A percentile compares a stretch with the other conserved stretches of the same genome.
Evolutionary conservation across 1,140 invertebrate genomes (phyloP).

Genomic region (Macrotrachela quadricornifera): DNA sequence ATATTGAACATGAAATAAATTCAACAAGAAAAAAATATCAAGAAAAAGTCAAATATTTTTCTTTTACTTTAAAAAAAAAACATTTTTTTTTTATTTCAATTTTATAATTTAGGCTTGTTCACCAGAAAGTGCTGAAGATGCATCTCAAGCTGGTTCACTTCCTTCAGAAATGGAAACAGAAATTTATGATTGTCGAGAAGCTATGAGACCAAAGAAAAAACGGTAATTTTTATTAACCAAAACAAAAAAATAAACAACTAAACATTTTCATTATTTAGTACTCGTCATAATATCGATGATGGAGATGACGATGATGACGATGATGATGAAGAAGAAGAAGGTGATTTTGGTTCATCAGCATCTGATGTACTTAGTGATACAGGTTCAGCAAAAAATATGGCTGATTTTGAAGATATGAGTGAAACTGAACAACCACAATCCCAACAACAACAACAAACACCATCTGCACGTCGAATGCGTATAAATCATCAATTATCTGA

Average conservation of each 20-base stretch:
- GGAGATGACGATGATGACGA: conserved; percentile 9
- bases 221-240: too few relatives aligned
- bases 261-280: background rate
- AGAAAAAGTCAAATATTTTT: too few relatives aligned
- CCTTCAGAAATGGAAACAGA: conserved; percentile 2
- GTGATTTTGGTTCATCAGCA: conserved; percentile 11
- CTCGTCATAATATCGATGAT: background rate
- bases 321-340: conserved; percentile 11
- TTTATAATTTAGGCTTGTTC: too few relatives aligned
- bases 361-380: conserved; percentile 37
- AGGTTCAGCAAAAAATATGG: conserved; percentile 81
- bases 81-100: too few relatives aligned
- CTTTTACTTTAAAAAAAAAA: too few relatives aligned
- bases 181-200: background rate
- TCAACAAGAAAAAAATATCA: too few relatives aligned
- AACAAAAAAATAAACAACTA: too few relatives aligned
- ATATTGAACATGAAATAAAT: background rate
- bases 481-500: conserved; percentile 13
- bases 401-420: conserved; percentile 76
- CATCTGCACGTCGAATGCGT: conserved; percentile 34
- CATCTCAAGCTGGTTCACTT: background rate
- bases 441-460: conserved; percentile 44
- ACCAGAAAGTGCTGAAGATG: too few relatives aligned
- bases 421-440: conserved; percentile 50
- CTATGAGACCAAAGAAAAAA: background rate